phyloP scores from a whole-genome alignment of 2,797 vertebrate species.

The Falco cherrug region DNA sequence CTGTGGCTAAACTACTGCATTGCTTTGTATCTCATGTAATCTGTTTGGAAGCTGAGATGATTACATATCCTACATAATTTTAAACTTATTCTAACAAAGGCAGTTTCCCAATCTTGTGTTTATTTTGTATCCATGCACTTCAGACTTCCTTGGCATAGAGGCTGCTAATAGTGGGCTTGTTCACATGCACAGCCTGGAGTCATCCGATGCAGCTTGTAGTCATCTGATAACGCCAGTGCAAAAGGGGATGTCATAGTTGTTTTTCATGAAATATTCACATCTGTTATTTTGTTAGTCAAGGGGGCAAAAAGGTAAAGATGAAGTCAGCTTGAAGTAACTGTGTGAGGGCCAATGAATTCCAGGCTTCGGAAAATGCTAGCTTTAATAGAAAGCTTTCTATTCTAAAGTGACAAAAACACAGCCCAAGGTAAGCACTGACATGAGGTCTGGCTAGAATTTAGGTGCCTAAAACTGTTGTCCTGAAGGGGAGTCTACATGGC shows the following conservation, averaged over 20 bases:
- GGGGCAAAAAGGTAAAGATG: not conserved
- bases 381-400: not conserved
- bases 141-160: not conserved
- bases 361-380: not conserved
- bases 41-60: not conserved
- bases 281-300: not conserved
- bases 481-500: rapidly evolving
- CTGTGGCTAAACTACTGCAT: not conserved
- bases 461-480: not conserved
- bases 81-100: not conserved
- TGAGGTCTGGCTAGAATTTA: not conserved
- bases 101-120: not conserved
- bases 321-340: not conserved
- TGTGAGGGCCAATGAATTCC: not conserved
- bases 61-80: not conserved
- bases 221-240: not conserved
- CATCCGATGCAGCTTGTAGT: not conserved
- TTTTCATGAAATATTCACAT: not conserved
- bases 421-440: not conserved
- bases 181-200: not conserved
- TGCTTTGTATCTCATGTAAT: not conserved
- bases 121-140: not conserved
- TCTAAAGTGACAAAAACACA: not conserved
- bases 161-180: not conserved
- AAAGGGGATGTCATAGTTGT: not conserved